These are phyloP conservation scores for Riparia riparia DNA, from an alignment of 2,113 vertebrate species.

Conservation along the genomic window DNA sequence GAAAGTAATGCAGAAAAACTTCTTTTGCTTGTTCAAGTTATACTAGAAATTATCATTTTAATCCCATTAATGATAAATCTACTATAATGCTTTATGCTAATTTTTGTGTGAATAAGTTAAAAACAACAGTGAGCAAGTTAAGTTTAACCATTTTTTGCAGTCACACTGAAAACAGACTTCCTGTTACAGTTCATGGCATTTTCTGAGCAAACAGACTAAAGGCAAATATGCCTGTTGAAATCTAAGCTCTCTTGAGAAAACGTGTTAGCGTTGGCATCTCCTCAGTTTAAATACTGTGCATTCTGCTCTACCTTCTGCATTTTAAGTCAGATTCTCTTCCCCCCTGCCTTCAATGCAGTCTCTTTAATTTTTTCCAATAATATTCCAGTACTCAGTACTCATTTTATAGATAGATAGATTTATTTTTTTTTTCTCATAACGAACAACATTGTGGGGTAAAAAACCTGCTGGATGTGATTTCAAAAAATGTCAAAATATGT, in stretches of 20 bases:
- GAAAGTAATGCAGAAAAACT: slow-evolving; percentile 49
- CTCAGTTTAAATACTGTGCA: slow-evolving; percentile 49
- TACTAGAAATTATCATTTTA: background rate
- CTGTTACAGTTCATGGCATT: background rate
- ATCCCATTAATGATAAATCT: slow-evolving; percentile 36
- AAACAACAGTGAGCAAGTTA: background rate
- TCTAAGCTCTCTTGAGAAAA: slow-evolving; percentile 7
- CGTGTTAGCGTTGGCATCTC: background rate
- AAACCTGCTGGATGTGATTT: slow-evolving; percentile 86
- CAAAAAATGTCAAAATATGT: slow-evolving; percentile 92
- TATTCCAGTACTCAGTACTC: slow-evolving; percentile 78
- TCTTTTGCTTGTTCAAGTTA: background rate
- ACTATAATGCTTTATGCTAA: background rate
- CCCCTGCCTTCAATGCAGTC: slow-evolving; percentile 54
- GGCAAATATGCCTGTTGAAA: slow-evolving; percentile 23
- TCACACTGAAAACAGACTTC: background rate
- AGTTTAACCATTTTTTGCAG: background rate
- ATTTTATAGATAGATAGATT: slow-evolving; percentile 84
- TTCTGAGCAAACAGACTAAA: background rate
- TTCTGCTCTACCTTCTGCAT: slow-evolving; percentile 54
- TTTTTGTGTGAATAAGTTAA: slow-evolving; percentile 10
- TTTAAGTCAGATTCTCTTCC: slow-evolving; percentile 62
- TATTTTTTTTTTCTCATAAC: slow-evolving; percentile 74
- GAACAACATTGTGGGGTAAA: slow-evolving; percentile 76
- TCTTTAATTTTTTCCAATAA: slow-evolving; percentile 78